Percentiles rank a stretch among this genome's conserved stretches.
These are phyloP conservation scores for Noctua janthe DNA, from an alignment of 2,888 invertebrate species.

Conservation along the genomic window DNA sequence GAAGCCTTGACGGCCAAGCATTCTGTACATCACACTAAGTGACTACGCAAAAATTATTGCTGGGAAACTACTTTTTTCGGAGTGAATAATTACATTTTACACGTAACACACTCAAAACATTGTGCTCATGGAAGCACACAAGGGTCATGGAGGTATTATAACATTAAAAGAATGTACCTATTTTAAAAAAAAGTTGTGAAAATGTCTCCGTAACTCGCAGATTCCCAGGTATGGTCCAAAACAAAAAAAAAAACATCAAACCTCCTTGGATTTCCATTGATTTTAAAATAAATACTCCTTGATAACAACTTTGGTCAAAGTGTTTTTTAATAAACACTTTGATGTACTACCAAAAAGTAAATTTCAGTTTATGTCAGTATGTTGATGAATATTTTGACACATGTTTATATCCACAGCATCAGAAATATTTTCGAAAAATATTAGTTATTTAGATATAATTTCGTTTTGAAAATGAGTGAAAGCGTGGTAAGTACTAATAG, in stretches of 20 bases:
- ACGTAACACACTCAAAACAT: too few relatives aligned
- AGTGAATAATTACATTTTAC: too few relatives aligned
- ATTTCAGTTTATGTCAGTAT: neutral
- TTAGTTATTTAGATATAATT: conserved; percentile 56
- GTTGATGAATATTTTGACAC: conserved; percentile 43
- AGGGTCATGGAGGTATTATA: too few relatives aligned
- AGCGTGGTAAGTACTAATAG: conserved; percentile 75
- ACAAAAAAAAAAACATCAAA: neutral
- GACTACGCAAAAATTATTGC: too few relatives aligned
- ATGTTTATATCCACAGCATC: conserved; percentile 40
- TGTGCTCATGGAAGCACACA: too few relatives aligned
- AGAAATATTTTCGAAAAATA: conserved; percentile 59
- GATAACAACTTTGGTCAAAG: neutral
- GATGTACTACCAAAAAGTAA: neutral
- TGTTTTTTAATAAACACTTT: neutral
- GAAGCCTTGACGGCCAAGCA: too few relatives aligned
- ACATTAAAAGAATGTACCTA: too few relatives aligned
- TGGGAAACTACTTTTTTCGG: too few relatives aligned
- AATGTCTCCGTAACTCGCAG: too few relatives aligned
- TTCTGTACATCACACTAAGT: too few relatives aligned
- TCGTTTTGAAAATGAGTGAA: conserved; percentile 78
- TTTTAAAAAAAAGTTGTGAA: too few relatives aligned
- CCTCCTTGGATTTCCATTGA: neutral
- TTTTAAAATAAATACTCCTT: conserved; percentile 1
- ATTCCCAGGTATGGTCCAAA: too few relatives aligned